A percentile compares a stretch with the other conserved stretches of the same genome.
These are phyloP conservation scores for Morus bassanus DNA, from an alignment of 2,797 vertebrate genomes.

Conservation along the genomic window DNA sequence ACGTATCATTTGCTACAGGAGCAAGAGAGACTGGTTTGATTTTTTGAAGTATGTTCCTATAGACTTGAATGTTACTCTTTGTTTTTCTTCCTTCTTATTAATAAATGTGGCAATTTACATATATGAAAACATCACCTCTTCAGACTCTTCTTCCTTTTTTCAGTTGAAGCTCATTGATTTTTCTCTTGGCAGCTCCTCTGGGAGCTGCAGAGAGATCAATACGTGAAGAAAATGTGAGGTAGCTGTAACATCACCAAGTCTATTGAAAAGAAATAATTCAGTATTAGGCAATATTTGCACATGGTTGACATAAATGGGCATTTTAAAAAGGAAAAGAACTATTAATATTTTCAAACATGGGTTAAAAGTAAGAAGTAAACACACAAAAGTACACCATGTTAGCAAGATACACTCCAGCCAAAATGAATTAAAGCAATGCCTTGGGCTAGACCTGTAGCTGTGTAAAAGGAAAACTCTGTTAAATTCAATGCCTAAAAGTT, in stretches of 20 bases:
- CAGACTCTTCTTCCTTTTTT: background rate
- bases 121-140: background rate
- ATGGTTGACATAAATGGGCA: background rate
- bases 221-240: background rate
- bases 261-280: background rate
- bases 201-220: background rate
- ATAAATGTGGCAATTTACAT: background rate
- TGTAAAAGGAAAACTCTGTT: background rate
- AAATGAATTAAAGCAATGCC: background rate
- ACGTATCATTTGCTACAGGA: background rate
- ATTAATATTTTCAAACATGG: background rate
- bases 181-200: background rate
- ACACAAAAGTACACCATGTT: background rate
- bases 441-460: background rate
- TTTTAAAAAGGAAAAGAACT: background rate
- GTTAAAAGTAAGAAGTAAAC: background rate
- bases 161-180: background rate
- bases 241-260: background rate
- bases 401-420: background rate
- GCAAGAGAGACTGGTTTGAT: background rate
- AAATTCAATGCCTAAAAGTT: background rate
- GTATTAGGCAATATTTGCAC: background rate
- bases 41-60: background rate
- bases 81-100: background rate
- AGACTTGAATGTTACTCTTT: background rate